phyloP scores from a whole-genome alignment of 2,888 invertebrate genomes.

The Philopedon plagiatum region DNA sequence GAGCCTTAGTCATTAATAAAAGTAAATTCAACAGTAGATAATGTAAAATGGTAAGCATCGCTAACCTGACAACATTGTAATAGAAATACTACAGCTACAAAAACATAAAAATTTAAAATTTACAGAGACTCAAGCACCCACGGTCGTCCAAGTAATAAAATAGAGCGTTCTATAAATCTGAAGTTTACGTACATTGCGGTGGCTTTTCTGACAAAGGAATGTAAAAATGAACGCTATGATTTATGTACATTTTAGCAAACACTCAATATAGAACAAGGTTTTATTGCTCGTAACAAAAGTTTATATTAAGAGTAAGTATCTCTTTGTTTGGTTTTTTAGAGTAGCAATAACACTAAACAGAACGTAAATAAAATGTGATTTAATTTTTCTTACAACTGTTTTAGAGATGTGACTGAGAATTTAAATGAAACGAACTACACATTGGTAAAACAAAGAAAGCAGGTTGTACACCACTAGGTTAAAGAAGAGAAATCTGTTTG shows the following conservation, averaged over 20 bases:
- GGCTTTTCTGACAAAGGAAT: conserved; percentile 2
- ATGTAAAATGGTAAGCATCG: no score
- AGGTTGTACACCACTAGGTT: no score
- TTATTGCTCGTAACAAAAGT: not conserved
- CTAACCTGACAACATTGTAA: not conserved
- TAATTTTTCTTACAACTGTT: no score
- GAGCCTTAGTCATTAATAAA: no score
- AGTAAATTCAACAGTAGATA: no score
- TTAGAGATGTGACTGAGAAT: no score
- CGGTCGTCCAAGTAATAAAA: conserved; percentile 4
- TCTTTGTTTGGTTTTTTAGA: not conserved
- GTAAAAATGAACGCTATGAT: not conserved
- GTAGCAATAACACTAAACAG: no score
- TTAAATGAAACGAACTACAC: no score
- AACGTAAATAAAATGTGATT: no score
- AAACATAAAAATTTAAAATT: conserved; percentile 3
- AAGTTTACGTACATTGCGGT: not conserved
- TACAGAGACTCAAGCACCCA: not conserved
- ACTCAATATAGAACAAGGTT: conserved; percentile 2
- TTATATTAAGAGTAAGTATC: not conserved
- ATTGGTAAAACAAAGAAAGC: no score
- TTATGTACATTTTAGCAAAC: conserved; percentile 4
- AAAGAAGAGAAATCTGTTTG: no score
- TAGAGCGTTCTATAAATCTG: conserved; percentile 6
- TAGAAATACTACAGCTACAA: not conserved